These are phyloP conservation scores for Geophilus truncorum DNA, from an alignment of 2,888 invertebrate species.

Conservation along the genomic window DNA sequence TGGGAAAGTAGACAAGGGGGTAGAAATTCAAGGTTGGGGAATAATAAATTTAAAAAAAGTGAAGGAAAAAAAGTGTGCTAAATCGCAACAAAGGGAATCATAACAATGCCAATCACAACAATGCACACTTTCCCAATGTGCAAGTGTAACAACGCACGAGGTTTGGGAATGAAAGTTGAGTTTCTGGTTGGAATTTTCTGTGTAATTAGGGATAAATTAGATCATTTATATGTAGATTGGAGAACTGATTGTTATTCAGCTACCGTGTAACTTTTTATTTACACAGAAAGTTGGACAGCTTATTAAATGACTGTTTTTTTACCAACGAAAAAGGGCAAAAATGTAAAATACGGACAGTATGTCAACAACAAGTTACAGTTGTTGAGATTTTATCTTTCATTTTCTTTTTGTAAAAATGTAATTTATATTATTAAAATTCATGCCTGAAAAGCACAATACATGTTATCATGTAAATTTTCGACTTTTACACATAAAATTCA, in stretches of 20 bases:
- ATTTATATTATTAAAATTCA: no score
- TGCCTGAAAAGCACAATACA: no score
- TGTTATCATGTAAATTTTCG: no score
- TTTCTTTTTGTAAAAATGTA: no score
- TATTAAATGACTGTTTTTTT: background rate
- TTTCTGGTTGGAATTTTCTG: background rate
- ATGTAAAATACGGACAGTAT: background rate
- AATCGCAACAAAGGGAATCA: background rate
- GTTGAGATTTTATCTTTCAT: no score
- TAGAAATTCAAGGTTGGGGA: slow-evolving; percentile 24
- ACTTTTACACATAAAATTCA: no score
- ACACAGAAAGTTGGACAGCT: background rate
- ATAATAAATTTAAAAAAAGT: background rate
- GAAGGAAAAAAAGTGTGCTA: background rate
- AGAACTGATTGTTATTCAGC: background rate
- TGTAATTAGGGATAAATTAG: background rate
- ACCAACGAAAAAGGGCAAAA: background rate
- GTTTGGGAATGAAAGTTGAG: background rate
- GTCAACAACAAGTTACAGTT: no score
- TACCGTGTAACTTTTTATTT: background rate
- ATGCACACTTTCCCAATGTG: no score
- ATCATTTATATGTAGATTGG: background rate
- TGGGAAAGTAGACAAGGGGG: slow-evolving; percentile 27
- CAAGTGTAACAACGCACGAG: background rate
- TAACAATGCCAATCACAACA: background rate